Evolutionary conservation across 2,888 invertebrate genomes (phyloP).

Genomic region (Aleiodes testaceus): DNA sequence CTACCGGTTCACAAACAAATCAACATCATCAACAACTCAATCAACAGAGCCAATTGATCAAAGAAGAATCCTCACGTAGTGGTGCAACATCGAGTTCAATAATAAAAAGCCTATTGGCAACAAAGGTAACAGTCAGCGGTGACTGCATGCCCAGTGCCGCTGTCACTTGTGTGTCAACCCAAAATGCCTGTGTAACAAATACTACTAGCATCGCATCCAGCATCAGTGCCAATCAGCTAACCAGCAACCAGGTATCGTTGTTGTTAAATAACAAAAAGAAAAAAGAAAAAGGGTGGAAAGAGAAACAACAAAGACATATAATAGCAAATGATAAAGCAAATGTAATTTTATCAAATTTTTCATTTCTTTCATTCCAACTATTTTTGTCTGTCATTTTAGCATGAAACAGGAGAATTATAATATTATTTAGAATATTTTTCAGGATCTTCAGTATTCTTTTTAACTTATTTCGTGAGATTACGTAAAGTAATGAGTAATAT

Average conservation of each 20-base stretch:
- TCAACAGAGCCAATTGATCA: constrained; percentile 64
- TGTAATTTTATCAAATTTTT: constrained; percentile 2
- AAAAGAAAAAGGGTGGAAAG: constrained; percentile 17
- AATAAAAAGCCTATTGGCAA: constrained; percentile 94
- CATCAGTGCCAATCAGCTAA: constrained; percentile 73
- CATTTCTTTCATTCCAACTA: constrained; percentile 6
- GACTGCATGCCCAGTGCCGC: constrained; percentile 75
- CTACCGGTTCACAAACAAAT: constrained; percentile 65
- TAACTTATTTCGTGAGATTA: constrained; percentile 6
- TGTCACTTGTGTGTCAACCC: constrained; percentile 71
- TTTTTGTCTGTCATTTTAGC: constrained; percentile 9
- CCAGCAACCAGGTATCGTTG: constrained; percentile 71
- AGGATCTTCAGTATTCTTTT: constrained; percentile 14
- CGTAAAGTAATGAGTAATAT: constrained; percentile 7
- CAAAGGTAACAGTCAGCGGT: constrained; percentile 84
- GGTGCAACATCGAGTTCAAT: constrained; percentile 82
- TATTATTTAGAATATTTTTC: not conserved
- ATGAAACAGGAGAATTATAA: too few species aligned
- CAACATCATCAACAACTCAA: constrained; percentile 56
- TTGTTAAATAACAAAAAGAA: constrained; percentile 51
- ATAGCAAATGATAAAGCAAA: not conserved
- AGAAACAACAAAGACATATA: constrained; percentile 8
- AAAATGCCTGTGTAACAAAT: constrained; percentile 72
- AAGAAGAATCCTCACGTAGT: constrained; percentile 66
- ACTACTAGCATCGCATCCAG: constrained; percentile 72